Percentiles rank a stretch among this genome's conserved stretches.
Conservation (phyloP, 2,888 invertebrate genomes). For the Platerodrilus igneus region DNA sequence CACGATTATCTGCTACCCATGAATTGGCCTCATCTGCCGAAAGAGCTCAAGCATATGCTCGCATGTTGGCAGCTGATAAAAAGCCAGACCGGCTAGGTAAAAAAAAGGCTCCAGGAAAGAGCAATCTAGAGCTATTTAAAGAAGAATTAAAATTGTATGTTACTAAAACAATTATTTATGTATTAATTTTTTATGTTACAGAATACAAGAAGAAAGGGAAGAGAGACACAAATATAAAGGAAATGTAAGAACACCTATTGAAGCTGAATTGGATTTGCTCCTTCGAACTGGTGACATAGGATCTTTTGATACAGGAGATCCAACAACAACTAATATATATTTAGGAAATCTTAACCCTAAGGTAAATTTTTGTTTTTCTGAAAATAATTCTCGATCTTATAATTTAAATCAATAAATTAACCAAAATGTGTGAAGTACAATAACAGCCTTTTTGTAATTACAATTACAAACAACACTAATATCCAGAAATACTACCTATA, state of each 20-base stretch:
- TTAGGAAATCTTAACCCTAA: conserved; percentile 96
- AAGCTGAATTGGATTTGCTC: conserved; percentile 46
- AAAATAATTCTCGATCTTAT: not conserved
- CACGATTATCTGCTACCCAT: conserved; percentile 57
- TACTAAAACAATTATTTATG: not conserved
- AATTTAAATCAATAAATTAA: no score
- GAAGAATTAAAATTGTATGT: conserved; percentile 91
- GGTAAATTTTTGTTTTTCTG: conserved; percentile 51
- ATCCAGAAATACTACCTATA: no score
- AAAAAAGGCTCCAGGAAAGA: conserved; percentile 79
- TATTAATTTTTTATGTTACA: conserved; percentile 42
- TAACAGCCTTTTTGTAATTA: no score
- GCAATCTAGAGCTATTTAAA: conserved; percentile 96
- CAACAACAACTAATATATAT: conserved; percentile 96
- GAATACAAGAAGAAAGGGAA: conserved; percentile 96
- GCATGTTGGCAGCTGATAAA: conserved; percentile 58
- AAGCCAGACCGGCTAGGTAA: conserved; percentile 61
- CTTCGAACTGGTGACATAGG: conserved; percentile 57
- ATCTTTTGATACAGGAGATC: conserved; percentile 93
- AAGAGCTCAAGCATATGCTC: conserved; percentile 65
- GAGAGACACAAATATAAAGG: conserved; percentile 91
- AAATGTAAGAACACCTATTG: conserved; percentile 53
- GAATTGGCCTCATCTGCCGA: conserved; percentile 58
- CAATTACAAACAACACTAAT: no score
- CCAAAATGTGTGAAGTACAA: no score